Conservation (phyloP, 2,113 vertebrate genomes). For the Falcunculus frontatus region DNA sequence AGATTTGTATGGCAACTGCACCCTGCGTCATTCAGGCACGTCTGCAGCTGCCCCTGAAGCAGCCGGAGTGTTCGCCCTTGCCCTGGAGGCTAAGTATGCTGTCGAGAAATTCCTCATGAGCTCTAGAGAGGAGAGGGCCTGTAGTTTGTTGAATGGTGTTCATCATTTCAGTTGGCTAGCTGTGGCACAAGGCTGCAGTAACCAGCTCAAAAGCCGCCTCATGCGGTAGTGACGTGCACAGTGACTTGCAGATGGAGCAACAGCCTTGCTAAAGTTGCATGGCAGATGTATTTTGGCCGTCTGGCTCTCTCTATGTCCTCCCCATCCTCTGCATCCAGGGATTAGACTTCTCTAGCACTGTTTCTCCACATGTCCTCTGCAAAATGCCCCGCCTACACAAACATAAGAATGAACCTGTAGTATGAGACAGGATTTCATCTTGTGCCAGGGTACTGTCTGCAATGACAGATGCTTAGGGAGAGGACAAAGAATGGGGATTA, state of each 20-base stretch:
- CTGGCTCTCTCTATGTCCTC: background rate
- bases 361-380: background rate
- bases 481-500: background rate
- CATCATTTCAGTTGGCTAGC: background rate
- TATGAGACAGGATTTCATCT: background rate
- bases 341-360: background rate
- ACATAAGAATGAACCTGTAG: background rate
- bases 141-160: background rate
- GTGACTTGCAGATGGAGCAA: background rate
- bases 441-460: background rate
- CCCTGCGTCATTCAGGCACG: conserved; percentile 94
- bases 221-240: rapidly evolving
- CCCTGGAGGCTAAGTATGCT: conserved; percentile 97
- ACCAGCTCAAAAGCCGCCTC: background rate
- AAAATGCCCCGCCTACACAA: background rate
- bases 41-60: conserved; percentile 97
- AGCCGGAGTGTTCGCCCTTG: conserved; percentile 94
- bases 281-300: background rate
- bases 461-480: background rate
- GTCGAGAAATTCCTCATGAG: background rate
- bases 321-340: background rate
- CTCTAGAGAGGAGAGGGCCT: background rate
- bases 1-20: conserved; percentile 97
- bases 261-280: background rate
- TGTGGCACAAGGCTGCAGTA: rapidly evolving